Evolutionary conservation across 1,140 invertebrate genomes (phyloP).

Genomic region (Atta texana): DNA sequence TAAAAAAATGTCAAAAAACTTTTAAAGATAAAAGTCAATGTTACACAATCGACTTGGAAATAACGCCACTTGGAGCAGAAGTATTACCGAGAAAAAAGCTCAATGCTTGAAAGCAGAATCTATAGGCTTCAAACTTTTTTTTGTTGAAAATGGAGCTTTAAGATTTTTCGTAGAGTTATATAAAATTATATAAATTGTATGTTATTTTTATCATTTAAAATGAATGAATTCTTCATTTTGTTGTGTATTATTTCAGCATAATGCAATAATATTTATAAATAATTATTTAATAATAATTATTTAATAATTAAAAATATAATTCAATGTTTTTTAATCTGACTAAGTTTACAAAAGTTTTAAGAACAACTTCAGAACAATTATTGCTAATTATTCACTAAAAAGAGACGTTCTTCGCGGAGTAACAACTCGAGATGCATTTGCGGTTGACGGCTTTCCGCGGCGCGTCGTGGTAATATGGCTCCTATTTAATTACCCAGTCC

Average conservation of each 20-base stretch:
- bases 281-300: no score
- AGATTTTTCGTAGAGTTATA: background rate
- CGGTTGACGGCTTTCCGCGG: conserved; percentile 62
- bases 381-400: conserved; percentile 15
- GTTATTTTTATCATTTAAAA: background rate
- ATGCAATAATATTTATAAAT: background rate
- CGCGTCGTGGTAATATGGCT: conserved; percentile 74
- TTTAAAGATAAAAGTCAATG: conserved; percentile 11
- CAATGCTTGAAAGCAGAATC: background rate
- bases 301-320: background rate
- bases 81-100: conserved; percentile 11
- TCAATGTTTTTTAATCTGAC: background rate
- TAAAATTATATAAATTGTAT: background rate
- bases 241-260: background rate
- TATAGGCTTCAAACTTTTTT: conserved; percentile 21
- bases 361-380: conserved; percentile 18
- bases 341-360: background rate
- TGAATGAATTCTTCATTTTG: background rate
- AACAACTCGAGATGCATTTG: conserved; percentile 56
- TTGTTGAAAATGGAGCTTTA: background rate
- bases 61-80: conserved; percentile 29
- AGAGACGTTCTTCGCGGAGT: conserved; percentile 20
- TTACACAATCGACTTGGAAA: conserved; percentile 20
- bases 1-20: conserved; percentile 27
- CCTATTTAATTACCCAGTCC: conserved; percentile 81